Percentiles rank a stretch among this genome's conserved stretches.
phyloP scores from a whole-genome alignment of 2,888 invertebrate genomes.

The Drosophila prostipennis region DNA sequence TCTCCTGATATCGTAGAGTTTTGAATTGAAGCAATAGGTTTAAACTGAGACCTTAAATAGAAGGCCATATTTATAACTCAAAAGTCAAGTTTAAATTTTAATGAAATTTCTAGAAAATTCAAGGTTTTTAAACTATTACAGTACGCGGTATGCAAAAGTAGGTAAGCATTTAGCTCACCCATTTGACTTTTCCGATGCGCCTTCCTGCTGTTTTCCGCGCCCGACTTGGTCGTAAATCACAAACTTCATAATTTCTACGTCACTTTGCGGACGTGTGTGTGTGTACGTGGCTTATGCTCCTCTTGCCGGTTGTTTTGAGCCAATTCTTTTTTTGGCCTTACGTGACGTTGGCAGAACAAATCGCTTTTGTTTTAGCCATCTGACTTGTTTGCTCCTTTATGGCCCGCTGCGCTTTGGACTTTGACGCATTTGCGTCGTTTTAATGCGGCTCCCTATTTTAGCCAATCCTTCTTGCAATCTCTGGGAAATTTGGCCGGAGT shows the following conservation, averaged over 20 bases:
- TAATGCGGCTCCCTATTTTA: slow-evolving; percentile 28
- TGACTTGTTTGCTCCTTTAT: slow-evolving; percentile 38
- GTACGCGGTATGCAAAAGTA: neutral
- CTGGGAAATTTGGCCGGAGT: neutral
- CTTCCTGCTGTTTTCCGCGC: slow-evolving; percentile 33
- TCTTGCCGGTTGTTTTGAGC: slow-evolving; percentile 23
- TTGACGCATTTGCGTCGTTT: slow-evolving; percentile 60
- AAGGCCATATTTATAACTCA: no score
- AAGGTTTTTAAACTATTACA: neutral
- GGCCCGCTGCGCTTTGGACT: slow-evolving; percentile 58
- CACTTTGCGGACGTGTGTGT: slow-evolving; percentile 56
- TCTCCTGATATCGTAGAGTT: no score
- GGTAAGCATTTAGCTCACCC: no score
- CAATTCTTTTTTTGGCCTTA: slow-evolving; percentile 43
- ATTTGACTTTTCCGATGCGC: slow-evolving; percentile 6
- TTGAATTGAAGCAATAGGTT: no score
- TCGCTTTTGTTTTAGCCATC: slow-evolving; percentile 39
- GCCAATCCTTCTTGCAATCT: slow-evolving; percentile 25
- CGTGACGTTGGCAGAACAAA: slow-evolving; percentile 58
- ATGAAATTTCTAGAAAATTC: neutral
- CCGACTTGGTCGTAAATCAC: slow-evolving; percentile 69
- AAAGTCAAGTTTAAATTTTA: no score
- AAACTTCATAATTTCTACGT: slow-evolving; percentile 71
- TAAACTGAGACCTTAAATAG: neutral
- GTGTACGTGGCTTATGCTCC: slow-evolving; percentile 28